These are phyloP conservation scores for Idris sp. DNA, from an alignment of 1,140 invertebrate species.

Conservation along the genomic window DNA sequence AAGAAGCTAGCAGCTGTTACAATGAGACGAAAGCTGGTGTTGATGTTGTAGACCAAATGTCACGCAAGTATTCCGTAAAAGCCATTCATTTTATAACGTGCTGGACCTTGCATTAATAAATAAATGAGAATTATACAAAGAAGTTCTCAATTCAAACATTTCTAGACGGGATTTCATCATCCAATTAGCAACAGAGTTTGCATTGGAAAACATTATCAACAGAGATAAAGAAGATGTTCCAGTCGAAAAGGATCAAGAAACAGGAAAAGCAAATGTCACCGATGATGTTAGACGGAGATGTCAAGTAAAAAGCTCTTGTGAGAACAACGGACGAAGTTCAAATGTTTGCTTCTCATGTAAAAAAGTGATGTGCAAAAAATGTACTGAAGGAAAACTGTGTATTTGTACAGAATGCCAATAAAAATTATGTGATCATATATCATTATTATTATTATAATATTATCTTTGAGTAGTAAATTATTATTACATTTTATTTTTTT, in stretches of 20 bases:
- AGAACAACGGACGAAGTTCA: slow-evolving; percentile 12
- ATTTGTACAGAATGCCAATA: slow-evolving; percentile 1
- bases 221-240: neutral
- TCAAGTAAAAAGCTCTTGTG: slow-evolving; percentile 9
- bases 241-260: neutral
- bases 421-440: neutral
- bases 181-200: slow-evolving; percentile 12
- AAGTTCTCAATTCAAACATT: slow-evolving; percentile 1
- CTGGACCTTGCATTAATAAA: slow-evolving; percentile 65
- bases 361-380: slow-evolving; percentile 18
- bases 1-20: slow-evolving; percentile 60
- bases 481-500: too few species aligned
- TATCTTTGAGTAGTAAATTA: too few species aligned
- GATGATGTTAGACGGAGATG: slow-evolving; percentile 5
- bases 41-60: slow-evolving; percentile 61
- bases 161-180: slow-evolving; percentile 12
- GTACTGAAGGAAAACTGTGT: slow-evolving; percentile 6
- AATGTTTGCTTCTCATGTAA: slow-evolving; percentile 7
- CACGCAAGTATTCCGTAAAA: slow-evolving; percentile 61
- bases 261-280: neutral
- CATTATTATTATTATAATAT: too few species aligned
- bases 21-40: slow-evolving; percentile 64
- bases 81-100: slow-evolving; percentile 66
- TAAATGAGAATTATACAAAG: slow-evolving; percentile 60
- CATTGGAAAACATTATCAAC: neutral